Evolutionary conservation across 2,797 vertebrate species (phyloP).

Genomic region (Myotis myotis): DNA sequence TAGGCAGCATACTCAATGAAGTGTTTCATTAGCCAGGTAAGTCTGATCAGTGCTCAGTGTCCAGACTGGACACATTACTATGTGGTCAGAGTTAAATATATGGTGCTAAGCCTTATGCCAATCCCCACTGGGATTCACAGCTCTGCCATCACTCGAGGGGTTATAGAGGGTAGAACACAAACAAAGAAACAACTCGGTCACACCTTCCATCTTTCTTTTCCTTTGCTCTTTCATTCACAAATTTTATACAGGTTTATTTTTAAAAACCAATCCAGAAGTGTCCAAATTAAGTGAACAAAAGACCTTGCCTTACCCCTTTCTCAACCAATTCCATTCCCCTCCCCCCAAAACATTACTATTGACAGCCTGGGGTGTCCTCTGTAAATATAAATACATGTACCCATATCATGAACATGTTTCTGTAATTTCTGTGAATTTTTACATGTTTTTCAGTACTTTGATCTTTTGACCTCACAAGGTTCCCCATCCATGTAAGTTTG

Average conservation of each 20-base stretch:
- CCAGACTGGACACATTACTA: neutral
- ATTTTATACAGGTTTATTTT: neutral
- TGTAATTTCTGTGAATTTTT: neutral
- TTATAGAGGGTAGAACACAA: neutral
- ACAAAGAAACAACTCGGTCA: neutral
- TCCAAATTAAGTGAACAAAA: neutral
- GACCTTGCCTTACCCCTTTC: neutral
- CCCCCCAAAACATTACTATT: neutral
- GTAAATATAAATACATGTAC: neutral
- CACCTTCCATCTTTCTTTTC: neutral
- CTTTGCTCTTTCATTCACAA: neutral
- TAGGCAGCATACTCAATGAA: neutral
- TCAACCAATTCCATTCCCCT: neutral
- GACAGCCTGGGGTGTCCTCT: neutral
- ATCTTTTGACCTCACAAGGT: neutral
- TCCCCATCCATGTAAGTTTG: neutral
- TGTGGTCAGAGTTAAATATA: neutral
- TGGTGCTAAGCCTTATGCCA: neutral
- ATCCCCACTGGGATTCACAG: neutral
- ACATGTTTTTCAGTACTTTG: neutral
- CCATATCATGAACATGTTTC: fast-evolving
- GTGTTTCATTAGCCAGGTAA: constrained; percentile 43
- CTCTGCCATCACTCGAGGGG: too few relatives aligned
- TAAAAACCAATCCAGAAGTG: neutral
- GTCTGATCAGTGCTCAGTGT: neutral